phyloP scores from a whole-genome alignment of 92 coral and sea anemone genomes.

The Micromussa lordhowensis region DNA sequence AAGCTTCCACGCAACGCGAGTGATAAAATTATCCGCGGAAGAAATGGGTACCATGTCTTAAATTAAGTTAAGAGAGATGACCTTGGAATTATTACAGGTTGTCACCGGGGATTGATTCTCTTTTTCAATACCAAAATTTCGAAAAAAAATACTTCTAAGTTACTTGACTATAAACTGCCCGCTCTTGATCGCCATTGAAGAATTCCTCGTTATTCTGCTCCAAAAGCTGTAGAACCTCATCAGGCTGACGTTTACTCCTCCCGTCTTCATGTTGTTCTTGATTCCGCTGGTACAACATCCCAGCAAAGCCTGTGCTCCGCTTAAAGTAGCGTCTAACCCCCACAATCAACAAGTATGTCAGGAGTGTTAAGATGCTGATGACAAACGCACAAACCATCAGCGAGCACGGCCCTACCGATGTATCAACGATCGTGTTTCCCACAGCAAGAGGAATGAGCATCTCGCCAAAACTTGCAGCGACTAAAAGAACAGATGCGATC shows the following conservation, averaged over 20 bases:
- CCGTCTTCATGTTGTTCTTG: constrained; percentile 40
- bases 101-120: too few relatives aligned
- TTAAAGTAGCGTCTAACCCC: constrained; percentile 41
- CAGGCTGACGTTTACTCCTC: constrained; percentile 39
- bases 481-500: constrained; percentile 84
- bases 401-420: constrained; percentile 76
- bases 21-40: too few relatives aligned
- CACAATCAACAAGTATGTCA: constrained; percentile 42
- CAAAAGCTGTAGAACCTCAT: constrained; percentile 70
- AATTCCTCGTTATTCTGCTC: constrained; percentile 71
- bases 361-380: constrained; percentile 54
- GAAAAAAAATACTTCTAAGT: background rate
- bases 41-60: too few relatives aligned
- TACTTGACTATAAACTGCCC: background rate
- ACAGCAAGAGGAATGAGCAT: constrained; percentile 88
- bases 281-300: constrained; percentile 49
- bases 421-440: constrained; percentile 70
- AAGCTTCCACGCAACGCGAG: too few relatives aligned
- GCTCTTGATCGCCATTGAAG: constrained; percentile 27
- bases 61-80: too few relatives aligned
- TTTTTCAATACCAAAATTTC: too few relatives aligned
- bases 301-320: constrained; percentile 26
- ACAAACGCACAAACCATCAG: constrained; percentile 75
- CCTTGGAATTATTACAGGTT: too few relatives aligned
- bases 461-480: constrained; percentile 89